Evolutionary conservation across 2,113 vertebrate species (phyloP).

Genomic region (Semnornis frantzii): DNA sequence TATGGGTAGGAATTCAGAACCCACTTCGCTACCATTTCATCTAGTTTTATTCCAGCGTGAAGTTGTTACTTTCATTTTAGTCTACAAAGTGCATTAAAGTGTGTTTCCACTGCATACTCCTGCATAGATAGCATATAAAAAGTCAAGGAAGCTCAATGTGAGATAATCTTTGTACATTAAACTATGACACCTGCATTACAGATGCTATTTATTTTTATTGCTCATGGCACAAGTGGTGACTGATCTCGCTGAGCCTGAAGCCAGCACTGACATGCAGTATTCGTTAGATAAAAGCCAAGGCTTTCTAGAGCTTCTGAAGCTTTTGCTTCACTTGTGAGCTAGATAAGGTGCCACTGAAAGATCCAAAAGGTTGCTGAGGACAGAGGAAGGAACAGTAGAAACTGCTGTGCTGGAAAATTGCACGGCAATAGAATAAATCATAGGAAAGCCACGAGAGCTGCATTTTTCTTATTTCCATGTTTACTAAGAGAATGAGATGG

Average conservation of each 20-base stretch:
- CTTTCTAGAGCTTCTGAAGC: background rate
- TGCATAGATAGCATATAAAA: background rate
- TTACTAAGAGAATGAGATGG: background rate
- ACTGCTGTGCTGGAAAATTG: slow-evolving; percentile 50
- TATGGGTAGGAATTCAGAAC: background rate
- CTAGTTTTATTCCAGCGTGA: background rate
- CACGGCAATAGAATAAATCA: slow-evolving; percentile 32
- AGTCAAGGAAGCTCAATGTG: background rate
- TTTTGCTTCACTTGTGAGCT: background rate
- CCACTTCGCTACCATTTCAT: background rate
- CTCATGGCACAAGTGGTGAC: background rate
- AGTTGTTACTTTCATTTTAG: background rate
- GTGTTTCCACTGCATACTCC: background rate
- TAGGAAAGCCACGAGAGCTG: background rate
- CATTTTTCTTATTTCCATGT: background rate
- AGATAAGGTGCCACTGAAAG: background rate
- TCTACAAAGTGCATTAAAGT: background rate
- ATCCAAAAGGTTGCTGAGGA: background rate
- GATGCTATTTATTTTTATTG: background rate
- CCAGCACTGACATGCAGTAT: background rate
- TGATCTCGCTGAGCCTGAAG: fast-evolving
- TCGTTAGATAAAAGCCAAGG: background rate
- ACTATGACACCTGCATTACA: background rate
- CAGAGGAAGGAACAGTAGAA: slow-evolving; percentile 11
- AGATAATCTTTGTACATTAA: background rate